phyloP scores from a whole-genome alignment of 2,113 vertebrate genomes.

The Alligator sinensis region DNA sequence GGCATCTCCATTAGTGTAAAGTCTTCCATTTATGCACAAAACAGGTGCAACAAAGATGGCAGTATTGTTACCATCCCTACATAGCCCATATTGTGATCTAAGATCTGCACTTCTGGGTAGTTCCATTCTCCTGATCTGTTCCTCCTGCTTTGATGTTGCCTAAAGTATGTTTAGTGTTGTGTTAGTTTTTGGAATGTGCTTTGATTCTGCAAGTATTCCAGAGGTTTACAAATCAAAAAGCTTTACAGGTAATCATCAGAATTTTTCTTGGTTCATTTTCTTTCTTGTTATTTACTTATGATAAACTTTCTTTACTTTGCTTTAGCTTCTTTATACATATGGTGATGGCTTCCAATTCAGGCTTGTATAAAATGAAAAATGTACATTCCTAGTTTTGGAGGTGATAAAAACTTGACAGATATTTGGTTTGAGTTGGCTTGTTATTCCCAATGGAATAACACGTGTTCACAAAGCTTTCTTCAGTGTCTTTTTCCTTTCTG shows the following conservation, averaged over 20 bases:
- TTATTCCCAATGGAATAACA: slow-evolving; percentile 58
- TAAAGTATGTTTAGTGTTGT: accelerated
- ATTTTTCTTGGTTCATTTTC: background rate
- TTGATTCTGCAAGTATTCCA: background rate
- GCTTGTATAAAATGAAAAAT: slow-evolving; percentile 51
- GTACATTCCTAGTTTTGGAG: slow-evolving; percentile 45
- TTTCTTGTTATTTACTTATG: background rate
- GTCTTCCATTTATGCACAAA: background rate
- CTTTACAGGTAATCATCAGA: slow-evolving; percentile 24
- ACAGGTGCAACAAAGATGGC: background rate
- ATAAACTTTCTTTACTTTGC: slow-evolving; percentile 60
- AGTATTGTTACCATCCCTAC: accelerated
- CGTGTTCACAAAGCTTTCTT: slow-evolving; percentile 29
- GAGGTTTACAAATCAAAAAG: slow-evolving; percentile 57
- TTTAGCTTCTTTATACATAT: slow-evolving; percentile 2
- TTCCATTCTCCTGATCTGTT: background rate
- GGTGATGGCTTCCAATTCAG: slow-evolving; percentile 31
- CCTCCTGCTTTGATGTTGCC: background rate
- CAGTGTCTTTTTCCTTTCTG: slow-evolving; percentile 21
- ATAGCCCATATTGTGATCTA: background rate
- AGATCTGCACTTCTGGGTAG: background rate
- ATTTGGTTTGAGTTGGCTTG: slow-evolving; percentile 61
- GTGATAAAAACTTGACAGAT: slow-evolving; percentile 38
- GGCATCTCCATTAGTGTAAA: slow-evolving; percentile 41
- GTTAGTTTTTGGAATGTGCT: background rate